A percentile compares a stretch with the other conserved stretches of the same genome.
These are phyloP conservation scores for Tachuris rubrigastra DNA, from an alignment of 2,113 vertebrate species.

Conservation along the genomic window DNA sequence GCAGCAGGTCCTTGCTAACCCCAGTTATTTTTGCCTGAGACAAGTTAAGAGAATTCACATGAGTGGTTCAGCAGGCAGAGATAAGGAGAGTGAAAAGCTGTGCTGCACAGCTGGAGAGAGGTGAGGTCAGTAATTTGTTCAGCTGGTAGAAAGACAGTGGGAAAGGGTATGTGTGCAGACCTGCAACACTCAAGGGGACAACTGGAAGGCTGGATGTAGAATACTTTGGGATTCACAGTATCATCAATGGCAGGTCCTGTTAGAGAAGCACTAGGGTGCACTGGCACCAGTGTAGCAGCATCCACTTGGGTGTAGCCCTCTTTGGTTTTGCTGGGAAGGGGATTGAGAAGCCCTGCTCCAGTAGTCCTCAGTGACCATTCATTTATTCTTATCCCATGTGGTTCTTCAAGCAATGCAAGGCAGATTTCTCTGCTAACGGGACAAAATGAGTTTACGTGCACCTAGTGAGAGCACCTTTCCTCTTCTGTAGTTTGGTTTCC, in stretches of 20 bases:
- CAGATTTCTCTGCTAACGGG: neutral
- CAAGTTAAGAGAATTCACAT: neutral
- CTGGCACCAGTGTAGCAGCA: neutral
- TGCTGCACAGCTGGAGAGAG: neutral
- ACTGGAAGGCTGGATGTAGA: neutral
- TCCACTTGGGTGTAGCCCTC: neutral
- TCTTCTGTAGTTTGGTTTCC: neutral
- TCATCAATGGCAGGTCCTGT: neutral
- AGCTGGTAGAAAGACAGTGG: neutral
- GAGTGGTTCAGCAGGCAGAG: neutral
- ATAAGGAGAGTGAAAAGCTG: neutral
- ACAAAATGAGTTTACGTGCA: neutral
- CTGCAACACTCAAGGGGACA: neutral
- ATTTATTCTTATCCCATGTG: fast-evolving
- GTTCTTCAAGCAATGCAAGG: neutral
- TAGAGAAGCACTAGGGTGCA: neutral
- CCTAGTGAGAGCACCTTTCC: neutral
- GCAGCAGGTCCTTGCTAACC: neutral
- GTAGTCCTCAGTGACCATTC: neutral
- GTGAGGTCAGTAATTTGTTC: neutral
- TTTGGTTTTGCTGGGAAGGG: neutral
- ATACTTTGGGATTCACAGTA: neutral
- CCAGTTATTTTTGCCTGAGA: neutral
- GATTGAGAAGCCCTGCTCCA: neutral
- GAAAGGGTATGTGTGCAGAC: neutral